Conservation (phyloP, 1,140 invertebrate species). For the Pogonomyrmex californicus region DNA sequence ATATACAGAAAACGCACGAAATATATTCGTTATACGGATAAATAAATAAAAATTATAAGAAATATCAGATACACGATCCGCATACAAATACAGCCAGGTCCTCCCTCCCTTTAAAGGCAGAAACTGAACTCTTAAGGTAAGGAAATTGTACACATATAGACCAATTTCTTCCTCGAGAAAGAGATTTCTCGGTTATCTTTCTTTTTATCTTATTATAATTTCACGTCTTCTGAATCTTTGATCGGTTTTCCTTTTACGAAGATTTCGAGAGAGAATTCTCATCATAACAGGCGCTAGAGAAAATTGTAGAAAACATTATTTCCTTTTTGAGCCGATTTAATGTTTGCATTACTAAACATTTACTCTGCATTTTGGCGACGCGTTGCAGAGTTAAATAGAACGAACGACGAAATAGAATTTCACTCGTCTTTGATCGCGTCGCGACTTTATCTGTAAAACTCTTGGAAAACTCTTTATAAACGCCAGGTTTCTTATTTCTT, state of each 20-base stretch:
- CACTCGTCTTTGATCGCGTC: constrained; percentile 15
- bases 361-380: constrained; percentile 31
- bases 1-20: not conserved
- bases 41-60: not conserved
- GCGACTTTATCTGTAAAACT: constrained; percentile 38
- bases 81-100: not conserved
- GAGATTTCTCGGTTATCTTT: constrained; percentile 1
- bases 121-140: not conserved
- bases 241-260: constrained; percentile 9
- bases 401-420: constrained; percentile 55
- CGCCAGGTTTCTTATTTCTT: constrained; percentile 7
- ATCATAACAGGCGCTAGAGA: not conserved
- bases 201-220: constrained; percentile 11
- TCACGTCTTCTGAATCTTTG: constrained; percentile 15
- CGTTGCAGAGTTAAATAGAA: constrained; percentile 30
- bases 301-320: constrained; percentile 46
- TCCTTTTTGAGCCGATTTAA: constrained; percentile 33
- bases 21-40: not conserved
- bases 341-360: constrained; percentile 60
- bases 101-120: not conserved
- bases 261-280: constrained; percentile 24
- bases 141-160: not conserved
- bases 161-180: not conserved
- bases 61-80: not conserved
- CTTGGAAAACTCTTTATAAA: constrained; percentile 9